Percentiles rank a stretch among this genome's conserved stretches.
phyloP scores from a whole-genome alignment of 2,888 invertebrate species.

The Octonoba sinensis region DNA sequence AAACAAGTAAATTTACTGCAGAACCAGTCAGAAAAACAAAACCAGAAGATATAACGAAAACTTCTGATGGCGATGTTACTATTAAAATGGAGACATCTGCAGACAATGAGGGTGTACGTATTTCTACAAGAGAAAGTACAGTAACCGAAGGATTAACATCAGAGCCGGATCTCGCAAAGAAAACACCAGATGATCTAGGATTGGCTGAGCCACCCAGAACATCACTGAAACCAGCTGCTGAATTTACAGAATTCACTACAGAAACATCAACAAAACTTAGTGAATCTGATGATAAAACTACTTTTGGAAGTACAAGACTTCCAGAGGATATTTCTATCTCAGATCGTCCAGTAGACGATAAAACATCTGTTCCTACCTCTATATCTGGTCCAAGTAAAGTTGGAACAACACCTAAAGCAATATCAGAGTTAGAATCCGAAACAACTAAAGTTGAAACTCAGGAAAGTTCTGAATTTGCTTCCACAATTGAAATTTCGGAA shows the following conservation, averaged over 20 bases:
- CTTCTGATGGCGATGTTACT: neutral
- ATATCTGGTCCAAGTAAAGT: neutral
- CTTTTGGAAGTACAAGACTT: neutral
- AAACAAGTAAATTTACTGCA: neutral
- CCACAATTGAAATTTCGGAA: too few relatives aligned
- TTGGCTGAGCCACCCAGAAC: neutral
- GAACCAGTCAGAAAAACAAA: neutral
- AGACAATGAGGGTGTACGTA: neutral
- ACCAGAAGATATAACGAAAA: neutral
- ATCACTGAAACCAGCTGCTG: neutral
- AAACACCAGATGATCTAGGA: neutral
- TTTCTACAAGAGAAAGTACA: neutral
- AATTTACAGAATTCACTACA: neutral
- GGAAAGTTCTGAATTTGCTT: too few relatives aligned
- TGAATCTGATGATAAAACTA: slow-evolving; percentile 1
- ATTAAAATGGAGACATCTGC: neutral
- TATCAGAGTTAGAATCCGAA: neutral
- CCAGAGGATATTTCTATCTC: slow-evolving; percentile 18
- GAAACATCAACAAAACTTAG: slow-evolving; percentile 26
- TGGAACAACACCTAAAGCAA: neutral
- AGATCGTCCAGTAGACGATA: neutral
- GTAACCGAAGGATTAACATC: neutral
- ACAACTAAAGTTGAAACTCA: neutral
- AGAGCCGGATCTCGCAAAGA: neutral
- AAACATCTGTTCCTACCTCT: neutral